These are phyloP conservation scores for Macrosoma leucophasiata DNA, from an alignment of 2,888 invertebrate species.

Conservation along the genomic window DNA sequence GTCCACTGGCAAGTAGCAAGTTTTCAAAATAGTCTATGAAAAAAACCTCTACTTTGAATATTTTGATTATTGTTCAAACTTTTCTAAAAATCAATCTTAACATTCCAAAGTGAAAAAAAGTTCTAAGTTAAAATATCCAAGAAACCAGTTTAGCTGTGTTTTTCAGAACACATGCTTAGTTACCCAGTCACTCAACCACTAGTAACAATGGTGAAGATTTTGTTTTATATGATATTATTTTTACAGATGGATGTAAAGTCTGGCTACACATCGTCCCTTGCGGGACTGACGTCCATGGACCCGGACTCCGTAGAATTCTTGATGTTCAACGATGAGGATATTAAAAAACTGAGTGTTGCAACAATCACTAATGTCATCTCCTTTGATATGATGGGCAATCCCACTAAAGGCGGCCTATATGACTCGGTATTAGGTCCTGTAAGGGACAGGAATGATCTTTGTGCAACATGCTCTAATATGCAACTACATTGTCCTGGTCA, in stretches of 20 bases:
- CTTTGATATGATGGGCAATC: constrained; percentile 89
- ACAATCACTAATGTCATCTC: constrained; percentile 86
- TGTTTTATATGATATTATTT: background rate
- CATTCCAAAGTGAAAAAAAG: too few relatives aligned
- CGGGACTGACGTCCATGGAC: constrained; percentile 51
- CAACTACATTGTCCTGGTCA: constrained; percentile 89
- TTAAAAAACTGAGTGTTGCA: constrained; percentile 85
- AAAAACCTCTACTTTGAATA: too few relatives aligned
- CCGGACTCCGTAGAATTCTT: constrained; percentile 77
- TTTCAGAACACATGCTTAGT: too few relatives aligned
- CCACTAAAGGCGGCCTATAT: constrained; percentile 91
- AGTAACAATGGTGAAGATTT: too few relatives aligned
- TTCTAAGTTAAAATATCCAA: too few relatives aligned
- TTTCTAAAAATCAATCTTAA: too few relatives aligned
- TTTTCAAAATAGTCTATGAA: too few relatives aligned
- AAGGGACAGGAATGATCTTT: constrained; percentile 80
- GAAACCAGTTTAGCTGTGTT: too few relatives aligned
- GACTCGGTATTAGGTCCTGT: constrained; percentile 87
- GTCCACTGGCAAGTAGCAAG: too few relatives aligned
- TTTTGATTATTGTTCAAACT: too few relatives aligned
- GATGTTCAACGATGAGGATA: constrained; percentile 84
- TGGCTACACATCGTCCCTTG: constrained; percentile 39
- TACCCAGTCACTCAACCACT: too few relatives aligned
- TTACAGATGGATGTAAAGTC: constrained; percentile 50
- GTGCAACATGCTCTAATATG: constrained; percentile 85